Conservation (phyloP, 2,113 vertebrate genomes). For the Coracopsis vasa region DNA sequence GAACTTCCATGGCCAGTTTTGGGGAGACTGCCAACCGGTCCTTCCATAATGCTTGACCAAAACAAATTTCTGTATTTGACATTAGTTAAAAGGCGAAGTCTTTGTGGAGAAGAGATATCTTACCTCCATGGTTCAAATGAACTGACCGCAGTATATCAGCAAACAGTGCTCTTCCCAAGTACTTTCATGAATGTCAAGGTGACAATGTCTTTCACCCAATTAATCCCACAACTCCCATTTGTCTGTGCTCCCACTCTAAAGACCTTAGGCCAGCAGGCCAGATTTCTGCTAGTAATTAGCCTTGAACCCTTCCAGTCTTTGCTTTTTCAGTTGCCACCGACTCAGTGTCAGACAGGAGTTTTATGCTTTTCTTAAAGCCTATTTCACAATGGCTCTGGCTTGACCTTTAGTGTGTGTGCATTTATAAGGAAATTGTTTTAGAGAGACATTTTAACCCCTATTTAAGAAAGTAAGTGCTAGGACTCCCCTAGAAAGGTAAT, state of each 20-base stretch:
- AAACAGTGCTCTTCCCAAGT: conserved; percentile 6
- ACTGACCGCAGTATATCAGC: conserved; percentile 9
- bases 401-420: background rate
- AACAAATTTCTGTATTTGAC: background rate
- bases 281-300: conserved; percentile 48
- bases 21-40: background rate
- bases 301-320: conserved; percentile 46
- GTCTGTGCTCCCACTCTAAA: conserved; percentile 17
- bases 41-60: background rate
- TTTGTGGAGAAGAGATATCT: background rate
- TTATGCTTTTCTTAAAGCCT: conserved; percentile 48
- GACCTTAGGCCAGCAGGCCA: conserved; percentile 1
- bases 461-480: background rate
- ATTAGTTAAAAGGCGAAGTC: background rate
- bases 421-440: conserved; percentile 45
- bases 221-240: conserved; percentile 51
- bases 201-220: conserved; percentile 42
- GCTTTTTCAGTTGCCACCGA: background rate
- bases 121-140: background rate
- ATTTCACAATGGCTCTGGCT: conserved; percentile 26
- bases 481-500: background rate
- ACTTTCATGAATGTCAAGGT: conserved; percentile 54
- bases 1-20: background rate
- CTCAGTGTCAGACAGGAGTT: conserved; percentile 23
- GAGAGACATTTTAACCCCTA: background rate